These are phyloP conservation scores for Chionodraco myersi DNA, from an alignment of 2,113 vertebrate species.

Conservation along the genomic window DNA sequence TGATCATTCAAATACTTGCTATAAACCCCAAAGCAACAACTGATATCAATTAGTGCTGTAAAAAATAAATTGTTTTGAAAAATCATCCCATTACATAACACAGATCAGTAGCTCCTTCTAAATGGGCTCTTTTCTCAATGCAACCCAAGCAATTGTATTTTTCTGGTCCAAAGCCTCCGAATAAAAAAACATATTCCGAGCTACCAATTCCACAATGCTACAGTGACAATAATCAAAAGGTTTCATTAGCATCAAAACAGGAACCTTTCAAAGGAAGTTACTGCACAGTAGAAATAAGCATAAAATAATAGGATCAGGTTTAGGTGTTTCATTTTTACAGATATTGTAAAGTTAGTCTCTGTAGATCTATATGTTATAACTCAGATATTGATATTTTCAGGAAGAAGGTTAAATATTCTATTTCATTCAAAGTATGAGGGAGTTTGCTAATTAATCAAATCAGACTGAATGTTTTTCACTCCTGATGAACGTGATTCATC, in stretches of 20 bases:
- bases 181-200: constrained; percentile 13
- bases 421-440: constrained; percentile 27
- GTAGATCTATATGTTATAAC: neutral
- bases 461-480: constrained; percentile 32
- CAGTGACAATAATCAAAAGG: constrained; percentile 2
- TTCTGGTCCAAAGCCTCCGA: neutral
- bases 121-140: constrained; percentile 23
- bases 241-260: constrained; percentile 11
- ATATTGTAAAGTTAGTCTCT: neutral
- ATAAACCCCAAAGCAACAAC: constrained; percentile 36
- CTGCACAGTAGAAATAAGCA: neutral
- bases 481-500: constrained; percentile 61
- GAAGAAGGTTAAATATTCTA: constrained; percentile 2
- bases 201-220: neutral
- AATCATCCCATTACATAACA: constrained; percentile 43
- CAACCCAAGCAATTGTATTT: neutral
- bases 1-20: constrained; percentile 40
- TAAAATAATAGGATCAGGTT: neutral
- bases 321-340: neutral
- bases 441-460: constrained; percentile 62
- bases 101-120: constrained; percentile 19
- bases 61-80: constrained; percentile 22
- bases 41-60: constrained; percentile 46
- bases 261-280: neutral
- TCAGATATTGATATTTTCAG: neutral